Conservation (phyloP, 2,113 vertebrate genomes). For the Grantiella picta region DNA sequence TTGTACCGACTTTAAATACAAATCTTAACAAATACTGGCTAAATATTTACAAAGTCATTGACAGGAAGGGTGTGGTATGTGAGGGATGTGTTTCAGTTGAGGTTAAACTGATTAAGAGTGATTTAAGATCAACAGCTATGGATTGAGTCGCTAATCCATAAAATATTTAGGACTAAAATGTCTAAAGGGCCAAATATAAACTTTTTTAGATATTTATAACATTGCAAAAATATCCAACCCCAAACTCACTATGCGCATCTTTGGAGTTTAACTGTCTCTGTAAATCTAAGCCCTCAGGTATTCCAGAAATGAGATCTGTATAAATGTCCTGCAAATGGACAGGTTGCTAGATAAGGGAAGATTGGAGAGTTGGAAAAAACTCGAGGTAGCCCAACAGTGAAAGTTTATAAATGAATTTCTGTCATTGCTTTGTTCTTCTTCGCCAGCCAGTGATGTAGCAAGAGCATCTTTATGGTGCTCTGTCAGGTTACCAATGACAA, state of each 20-base stretch:
- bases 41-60: not conserved
- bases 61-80: not conserved
- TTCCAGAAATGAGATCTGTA: not conserved
- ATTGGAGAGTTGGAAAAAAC: not conserved
- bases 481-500: not conserved
- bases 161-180: not conserved
- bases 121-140: not conserved
- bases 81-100: not conserved
- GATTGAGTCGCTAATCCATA: not conserved
- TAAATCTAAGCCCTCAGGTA: not conserved
- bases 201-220: not conserved
- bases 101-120: not conserved
- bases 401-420: not conserved
- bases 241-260: not conserved
- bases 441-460: not conserved
- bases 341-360: not conserved
- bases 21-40: not conserved
- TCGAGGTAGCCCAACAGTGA: not conserved
- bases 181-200: not conserved
- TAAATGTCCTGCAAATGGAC: not conserved
- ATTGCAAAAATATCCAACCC: not conserved
- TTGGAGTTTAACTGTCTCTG: not conserved
- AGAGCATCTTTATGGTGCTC: not conserved
- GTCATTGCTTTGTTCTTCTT: not conserved
- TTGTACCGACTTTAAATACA: not conserved